Conservation (phyloP, 2,888 invertebrate genomes). For the Patella depressa region DNA sequence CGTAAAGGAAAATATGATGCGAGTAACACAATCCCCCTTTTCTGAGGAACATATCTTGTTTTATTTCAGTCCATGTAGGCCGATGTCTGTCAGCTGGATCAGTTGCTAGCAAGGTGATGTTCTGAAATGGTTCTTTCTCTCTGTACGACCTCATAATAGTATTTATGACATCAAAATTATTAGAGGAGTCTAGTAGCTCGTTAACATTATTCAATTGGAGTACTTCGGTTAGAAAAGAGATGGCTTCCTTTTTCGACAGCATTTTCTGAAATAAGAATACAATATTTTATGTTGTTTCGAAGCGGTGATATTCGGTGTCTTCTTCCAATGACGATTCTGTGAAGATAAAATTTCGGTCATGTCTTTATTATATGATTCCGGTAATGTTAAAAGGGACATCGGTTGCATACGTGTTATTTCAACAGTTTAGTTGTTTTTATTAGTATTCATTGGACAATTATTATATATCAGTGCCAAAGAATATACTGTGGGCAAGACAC, state of each 20-base stretch:
- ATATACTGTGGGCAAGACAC: too few species aligned
- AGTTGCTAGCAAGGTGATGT: conserved; percentile 29
- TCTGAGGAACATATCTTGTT: conserved; percentile 27
- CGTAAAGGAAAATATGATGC: conserved; percentile 36
- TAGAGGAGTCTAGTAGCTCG: not conserved
- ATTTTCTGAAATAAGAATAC: not conserved
- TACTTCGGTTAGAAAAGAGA: not conserved
- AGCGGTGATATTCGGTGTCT: too few species aligned
- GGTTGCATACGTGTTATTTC: too few species aligned
- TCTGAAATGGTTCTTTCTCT: conserved; percentile 35
- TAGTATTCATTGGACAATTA: too few species aligned
- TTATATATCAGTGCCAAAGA: too few species aligned
- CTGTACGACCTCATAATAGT: not conserved
- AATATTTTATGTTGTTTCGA: too few species aligned
- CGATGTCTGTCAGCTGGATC: conserved; percentile 27
- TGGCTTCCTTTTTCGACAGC: not conserved
- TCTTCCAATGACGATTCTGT: too few species aligned
- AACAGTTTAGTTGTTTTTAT: too few species aligned
- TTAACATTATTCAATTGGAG: not conserved
- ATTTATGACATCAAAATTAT: not conserved
- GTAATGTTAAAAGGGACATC: too few species aligned
- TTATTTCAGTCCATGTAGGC: conserved; percentile 34
- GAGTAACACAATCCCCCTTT: conserved; percentile 42
- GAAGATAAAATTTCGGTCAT: too few species aligned
- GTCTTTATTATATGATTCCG: too few species aligned